A percentile compares a stretch with the other conserved stretches of the same genome.
These are phyloP conservation scores for Botrylloides violaceus DNA, from an alignment of 23 tunicate species.

Conservation along the genomic window DNA sequence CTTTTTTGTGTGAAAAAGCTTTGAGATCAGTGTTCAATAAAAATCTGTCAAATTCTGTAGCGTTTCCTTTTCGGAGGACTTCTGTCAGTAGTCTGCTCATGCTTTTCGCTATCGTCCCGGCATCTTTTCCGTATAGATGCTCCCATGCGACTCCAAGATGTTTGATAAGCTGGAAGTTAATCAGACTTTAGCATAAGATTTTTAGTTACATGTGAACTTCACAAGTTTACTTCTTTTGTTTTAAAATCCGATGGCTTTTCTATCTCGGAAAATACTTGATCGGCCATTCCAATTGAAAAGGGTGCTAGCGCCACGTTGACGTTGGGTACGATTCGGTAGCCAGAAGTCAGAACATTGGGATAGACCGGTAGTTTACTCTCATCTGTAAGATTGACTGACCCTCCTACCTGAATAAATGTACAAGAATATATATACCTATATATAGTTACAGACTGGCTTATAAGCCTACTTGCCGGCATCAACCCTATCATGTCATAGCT, in stretches of 20 bases:
- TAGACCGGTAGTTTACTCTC: conserved; percentile 20
- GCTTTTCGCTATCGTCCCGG: neutral
- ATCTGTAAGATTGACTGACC: conserved; percentile 34
- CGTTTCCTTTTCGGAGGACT: neutral
- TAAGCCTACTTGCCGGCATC: no score
- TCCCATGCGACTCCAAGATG: neutral
- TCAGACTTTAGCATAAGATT: no score
- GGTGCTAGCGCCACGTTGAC: conserved; percentile 12
- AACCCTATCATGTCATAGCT: no score
- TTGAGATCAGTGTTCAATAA: no score
- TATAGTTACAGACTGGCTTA: no score
- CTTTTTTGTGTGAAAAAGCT: no score
- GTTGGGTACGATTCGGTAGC: conserved; percentile 17
- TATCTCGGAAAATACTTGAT: conserved; percentile 24
- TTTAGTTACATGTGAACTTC: no score
- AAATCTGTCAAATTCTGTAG: no score
- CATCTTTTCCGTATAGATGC: neutral
- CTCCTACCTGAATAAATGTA: conserved; percentile 37
- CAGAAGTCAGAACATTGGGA: conserved; percentile 26
- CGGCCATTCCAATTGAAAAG: conserved; percentile 16
- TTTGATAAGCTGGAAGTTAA: neutral
- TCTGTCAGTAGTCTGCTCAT: neutral
- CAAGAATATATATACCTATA: no score
- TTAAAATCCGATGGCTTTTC: conserved; percentile 18
- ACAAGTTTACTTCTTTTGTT: conserved; percentile 5